phyloP scores from a whole-genome alignment of 2,797 vertebrate genomes.

The Crenuchus spilurus region DNA sequence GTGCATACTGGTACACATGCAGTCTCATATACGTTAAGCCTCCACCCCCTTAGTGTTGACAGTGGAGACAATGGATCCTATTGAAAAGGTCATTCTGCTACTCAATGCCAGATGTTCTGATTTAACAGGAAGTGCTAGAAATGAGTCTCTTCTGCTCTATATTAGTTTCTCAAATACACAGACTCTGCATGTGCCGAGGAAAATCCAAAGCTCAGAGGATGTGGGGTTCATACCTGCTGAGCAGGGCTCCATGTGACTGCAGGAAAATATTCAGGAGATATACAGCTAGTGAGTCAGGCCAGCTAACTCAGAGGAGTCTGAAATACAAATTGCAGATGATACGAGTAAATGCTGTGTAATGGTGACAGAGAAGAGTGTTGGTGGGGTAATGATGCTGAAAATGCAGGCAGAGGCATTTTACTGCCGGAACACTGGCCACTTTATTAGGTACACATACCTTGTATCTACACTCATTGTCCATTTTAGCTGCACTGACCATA shows the following conservation, averaged over 20 bases:
- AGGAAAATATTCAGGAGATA: not conserved
- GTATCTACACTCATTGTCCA: too few relatives aligned
- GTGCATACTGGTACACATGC: too few relatives aligned
- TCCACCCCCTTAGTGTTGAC: slow-evolving; percentile 65
- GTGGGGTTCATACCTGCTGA: not conserved
- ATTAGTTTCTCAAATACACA: slow-evolving; percentile 60
- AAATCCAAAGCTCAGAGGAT: not conserved
- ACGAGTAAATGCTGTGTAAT: not conserved
- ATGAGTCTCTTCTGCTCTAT: slow-evolving; percentile 59
- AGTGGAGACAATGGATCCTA: slow-evolving; percentile 69
- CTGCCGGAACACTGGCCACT: too few relatives aligned
- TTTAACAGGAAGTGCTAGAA: slow-evolving; percentile 73
- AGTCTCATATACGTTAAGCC: too few relatives aligned
- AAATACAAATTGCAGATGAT: slow-evolving; percentile 1
- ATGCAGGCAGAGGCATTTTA: too few relatives aligned
- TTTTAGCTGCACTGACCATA: too few relatives aligned
- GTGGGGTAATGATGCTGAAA: too few relatives aligned
- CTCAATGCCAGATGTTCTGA: slow-evolving; percentile 71
- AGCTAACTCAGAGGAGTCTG: not conserved
- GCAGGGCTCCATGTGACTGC: not conserved
- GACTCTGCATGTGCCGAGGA: slow-evolving; percentile 40
- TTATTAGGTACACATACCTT: too few relatives aligned
- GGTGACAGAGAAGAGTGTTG: not conserved
- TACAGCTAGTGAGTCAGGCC: not conserved
- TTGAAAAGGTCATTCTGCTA: slow-evolving; percentile 65